phyloP scores from a whole-genome alignment of 2,888 invertebrate species.

The Nemotelus pantherinus region DNA sequence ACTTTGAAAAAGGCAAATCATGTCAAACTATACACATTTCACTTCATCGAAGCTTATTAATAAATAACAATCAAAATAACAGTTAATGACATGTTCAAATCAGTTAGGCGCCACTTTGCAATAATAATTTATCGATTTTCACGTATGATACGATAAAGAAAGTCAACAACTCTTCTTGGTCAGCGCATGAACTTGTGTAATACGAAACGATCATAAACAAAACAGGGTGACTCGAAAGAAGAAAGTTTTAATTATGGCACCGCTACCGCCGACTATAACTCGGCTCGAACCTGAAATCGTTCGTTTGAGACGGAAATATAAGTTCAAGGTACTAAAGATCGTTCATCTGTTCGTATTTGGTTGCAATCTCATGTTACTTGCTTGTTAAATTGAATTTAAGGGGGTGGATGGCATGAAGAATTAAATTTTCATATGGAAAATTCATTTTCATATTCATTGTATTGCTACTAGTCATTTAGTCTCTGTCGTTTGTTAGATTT shows the following conservation, averaged over 20 bases:
- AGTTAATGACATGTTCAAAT: no score
- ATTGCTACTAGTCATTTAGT: no score
- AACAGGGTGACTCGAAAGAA: conserved; percentile 39
- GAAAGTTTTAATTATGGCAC: conserved; percentile 36
- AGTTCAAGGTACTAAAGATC: conserved; percentile 30
- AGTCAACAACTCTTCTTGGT: not conserved
- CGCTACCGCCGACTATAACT: not conserved
- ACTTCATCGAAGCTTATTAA: no score
- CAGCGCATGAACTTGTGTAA: not conserved
- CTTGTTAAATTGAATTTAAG: no score
- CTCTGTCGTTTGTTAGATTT: no score
- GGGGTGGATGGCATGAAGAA: no score
- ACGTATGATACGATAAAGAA: not conserved
- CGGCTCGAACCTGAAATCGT: not conserved
- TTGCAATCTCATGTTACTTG: not conserved
- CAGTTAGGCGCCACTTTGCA: no score
- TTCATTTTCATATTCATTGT: no score
- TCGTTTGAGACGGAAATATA: conserved; percentile 34
- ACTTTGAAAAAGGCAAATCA: no score
- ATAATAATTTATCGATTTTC: not conserved
- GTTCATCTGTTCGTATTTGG: not conserved
- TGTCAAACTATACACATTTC: no score
- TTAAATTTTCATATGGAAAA: no score
- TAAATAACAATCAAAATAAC: no score
- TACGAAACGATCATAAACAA: conserved; percentile 15